Base-by-base conservation (phyloP, 2,888 invertebrate genomes). In the Exephanes ischioxanthus region DNA sequence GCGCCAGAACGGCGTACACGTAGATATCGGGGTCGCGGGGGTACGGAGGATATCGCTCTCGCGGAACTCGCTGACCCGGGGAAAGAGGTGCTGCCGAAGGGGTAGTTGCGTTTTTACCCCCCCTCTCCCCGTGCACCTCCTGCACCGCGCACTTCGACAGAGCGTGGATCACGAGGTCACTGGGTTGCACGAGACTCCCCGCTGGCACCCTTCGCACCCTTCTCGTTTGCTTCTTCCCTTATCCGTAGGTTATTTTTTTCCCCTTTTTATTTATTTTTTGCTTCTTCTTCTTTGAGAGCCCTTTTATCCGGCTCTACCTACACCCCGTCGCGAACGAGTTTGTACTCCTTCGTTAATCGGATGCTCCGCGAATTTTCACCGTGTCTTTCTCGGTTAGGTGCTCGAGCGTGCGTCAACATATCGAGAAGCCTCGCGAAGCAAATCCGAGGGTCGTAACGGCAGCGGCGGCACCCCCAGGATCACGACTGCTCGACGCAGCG, bases 151-250 rank as follows among this genome's bases (percentile, higher is more conserved):
- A 84, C 85, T 79, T 87, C 72, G 75, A 82, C 82, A 70, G 79
- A 83, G 81, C 83, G 86, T 73, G 84, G 84, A 86, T 84, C 84
- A 87, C 86, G 86, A 87, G 87, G 87, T 87, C 87, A 87, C 86
- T 87, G 87, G 87, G 87, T 85, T 87, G 83, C 85, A 85, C 85
- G 85, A 85, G 83, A 85, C 83, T 83, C 70, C 55, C 75, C 80
- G 80, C 76, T 66, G 45, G 41, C 71, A 58, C 67, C 76, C 83
- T 79, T 75, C 81, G 75, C 71, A 26, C 37, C 66, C 84, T 72
- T 33, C 80, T 53, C 41, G 71, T 71, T 51, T 30, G 73, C 79
- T 48, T 66, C 71, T 33, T 55, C 51, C 78, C 67, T 55, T 33
- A 66, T 77, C 53, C 67, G 66, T 67, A 26, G 51, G 26, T 48